Percentiles rank a stretch among this genome's conserved stretches.
Evolutionary conservation across 2,888 invertebrate genomes (phyloP).

Genomic region (Philereme transversata): DNA sequence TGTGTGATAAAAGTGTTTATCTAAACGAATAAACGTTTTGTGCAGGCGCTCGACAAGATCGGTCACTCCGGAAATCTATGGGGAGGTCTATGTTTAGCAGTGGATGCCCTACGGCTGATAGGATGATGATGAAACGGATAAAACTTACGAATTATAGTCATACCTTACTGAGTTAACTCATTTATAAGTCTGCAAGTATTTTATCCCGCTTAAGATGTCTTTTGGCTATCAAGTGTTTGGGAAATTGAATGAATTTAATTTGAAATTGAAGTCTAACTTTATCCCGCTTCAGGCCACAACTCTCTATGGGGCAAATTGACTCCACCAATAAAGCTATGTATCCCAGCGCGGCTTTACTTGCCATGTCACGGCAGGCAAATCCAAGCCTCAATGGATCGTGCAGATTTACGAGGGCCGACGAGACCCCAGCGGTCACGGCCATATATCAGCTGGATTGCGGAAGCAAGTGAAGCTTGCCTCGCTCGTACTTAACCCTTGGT

Average conservation of each 20-base stretch:
- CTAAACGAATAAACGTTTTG: too few relatives aligned
- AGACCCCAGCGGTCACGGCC: conserved; percentile 35
- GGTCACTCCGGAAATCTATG: too few relatives aligned
- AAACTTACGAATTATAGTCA: too few relatives aligned
- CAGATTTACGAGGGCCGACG: conserved; percentile 53
- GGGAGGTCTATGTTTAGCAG: too few relatives aligned
- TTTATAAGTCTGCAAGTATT: not conserved
- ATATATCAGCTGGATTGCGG: conserved; percentile 46
- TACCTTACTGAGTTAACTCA: too few relatives aligned
- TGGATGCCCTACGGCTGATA: too few relatives aligned
- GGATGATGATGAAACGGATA: too few relatives aligned
- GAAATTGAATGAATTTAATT: conserved; percentile 16
- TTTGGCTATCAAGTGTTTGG: conserved; percentile 17
- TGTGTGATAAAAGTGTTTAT: too few relatives aligned
- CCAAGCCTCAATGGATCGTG: conserved; percentile 53
- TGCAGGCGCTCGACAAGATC: too few relatives aligned
- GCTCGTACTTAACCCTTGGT: conserved; percentile 26
- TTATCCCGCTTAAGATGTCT: conserved; percentile 12
- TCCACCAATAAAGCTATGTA: conserved; percentile 24
- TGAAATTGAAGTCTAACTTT: conserved; percentile 2
- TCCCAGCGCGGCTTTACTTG: conserved; percentile 37
- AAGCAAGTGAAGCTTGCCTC: conserved; percentile 34
- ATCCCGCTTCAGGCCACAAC: conserved; percentile 11
- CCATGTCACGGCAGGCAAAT: conserved; percentile 51
- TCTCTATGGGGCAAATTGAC: conserved; percentile 24